Evolutionary conservation across 1,140 invertebrate species (phyloP).

Genomic region (Rhyacophila brunnea): DNA sequence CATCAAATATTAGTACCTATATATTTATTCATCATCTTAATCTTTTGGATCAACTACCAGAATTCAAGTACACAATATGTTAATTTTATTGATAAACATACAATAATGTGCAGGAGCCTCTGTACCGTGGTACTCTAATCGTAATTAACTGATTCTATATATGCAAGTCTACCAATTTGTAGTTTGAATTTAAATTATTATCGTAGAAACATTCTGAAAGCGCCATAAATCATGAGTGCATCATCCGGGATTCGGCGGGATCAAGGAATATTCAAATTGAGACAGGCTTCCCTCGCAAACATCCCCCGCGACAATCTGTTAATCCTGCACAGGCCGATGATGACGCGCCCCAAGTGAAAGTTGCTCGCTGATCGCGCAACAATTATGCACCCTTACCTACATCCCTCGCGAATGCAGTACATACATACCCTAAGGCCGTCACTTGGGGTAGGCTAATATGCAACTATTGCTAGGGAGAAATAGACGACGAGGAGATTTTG

Average conservation of each 20-base stretch:
- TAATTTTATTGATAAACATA: too few species aligned
- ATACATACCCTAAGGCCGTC: neutral
- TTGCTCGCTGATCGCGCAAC: slow-evolving; percentile 27
- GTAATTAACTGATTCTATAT: too few species aligned
- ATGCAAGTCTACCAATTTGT: too few species aligned
- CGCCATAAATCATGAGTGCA: neutral
- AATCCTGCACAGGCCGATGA: slow-evolving; percentile 11
- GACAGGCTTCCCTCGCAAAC: slow-evolving; percentile 5
- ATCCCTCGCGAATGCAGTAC: neutral
- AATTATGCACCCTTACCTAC: slow-evolving; percentile 31
- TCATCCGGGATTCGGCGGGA: neutral
- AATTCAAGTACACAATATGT: too few species aligned
- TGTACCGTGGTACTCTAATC: too few species aligned
- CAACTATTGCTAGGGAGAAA: slow-evolving; percentile 5
- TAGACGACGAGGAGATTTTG: neutral
- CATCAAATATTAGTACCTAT: too few species aligned
- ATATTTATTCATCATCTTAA: too few species aligned
- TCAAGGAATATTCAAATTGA: slow-evolving; percentile 6
- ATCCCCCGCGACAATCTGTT: slow-evolving; percentile 26
- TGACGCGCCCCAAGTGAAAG: too few species aligned
- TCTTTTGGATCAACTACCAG: too few species aligned
- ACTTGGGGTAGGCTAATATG: slow-evolving; percentile 26
- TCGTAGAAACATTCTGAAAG: too few species aligned
- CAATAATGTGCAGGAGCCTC: too few species aligned
- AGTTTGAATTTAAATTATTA: too few species aligned